Evolutionary conservation across 2,113 vertebrate species (phyloP), one percentile per base, ranked within the genome.

Genomic region (Carlito syrichta): DNA sequence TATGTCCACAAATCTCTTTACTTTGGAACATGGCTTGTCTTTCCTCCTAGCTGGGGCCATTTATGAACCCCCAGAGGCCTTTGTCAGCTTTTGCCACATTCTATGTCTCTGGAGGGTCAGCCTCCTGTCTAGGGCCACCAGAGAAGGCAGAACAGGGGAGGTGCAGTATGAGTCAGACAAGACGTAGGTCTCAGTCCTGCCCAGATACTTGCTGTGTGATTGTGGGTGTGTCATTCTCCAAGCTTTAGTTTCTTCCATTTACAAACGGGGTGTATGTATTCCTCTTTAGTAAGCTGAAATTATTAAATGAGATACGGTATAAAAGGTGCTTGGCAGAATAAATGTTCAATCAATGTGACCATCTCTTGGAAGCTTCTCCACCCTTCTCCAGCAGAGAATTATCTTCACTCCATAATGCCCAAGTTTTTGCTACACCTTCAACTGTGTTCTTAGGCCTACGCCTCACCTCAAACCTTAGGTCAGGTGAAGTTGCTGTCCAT

Each of bases 331-430:
- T 35, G 6, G 45, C 25, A 62, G 62, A 63, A 40, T 35, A 35
- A 22, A 9, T 13, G 13, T 58, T 63, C 30, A 12, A 1, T n/a
- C 30, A 6, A 8, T 0, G 0, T 19, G 40, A 2, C 27, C 20
- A 1, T 66, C 12, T 17, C 6, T 45, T 48, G 20, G 56, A 32
- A 11, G 16, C 17, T 22, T 79, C 52, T 73, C 43, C 63, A 17
- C 20, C 12, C 27, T 48, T 62, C 17, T 2, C 20, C 19, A 13
- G 43, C 25, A 54, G 77, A 88, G 79, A 66, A 27, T 52, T 2
- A 0, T 6, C 45, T 68, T 45, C 3, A 30, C 27, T 85, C 22
- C 2, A 2, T 0, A 48, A 25, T 6, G 14, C 0, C 9, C 19
- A 3, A 5, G 3, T 35, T 60, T 76, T 89, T 43, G 30, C 54